These are phyloP conservation scores for Enteromius mattozi DNA, from an alignment of 2,797 vertebrate species.

Conservation along the genomic window DNA sequence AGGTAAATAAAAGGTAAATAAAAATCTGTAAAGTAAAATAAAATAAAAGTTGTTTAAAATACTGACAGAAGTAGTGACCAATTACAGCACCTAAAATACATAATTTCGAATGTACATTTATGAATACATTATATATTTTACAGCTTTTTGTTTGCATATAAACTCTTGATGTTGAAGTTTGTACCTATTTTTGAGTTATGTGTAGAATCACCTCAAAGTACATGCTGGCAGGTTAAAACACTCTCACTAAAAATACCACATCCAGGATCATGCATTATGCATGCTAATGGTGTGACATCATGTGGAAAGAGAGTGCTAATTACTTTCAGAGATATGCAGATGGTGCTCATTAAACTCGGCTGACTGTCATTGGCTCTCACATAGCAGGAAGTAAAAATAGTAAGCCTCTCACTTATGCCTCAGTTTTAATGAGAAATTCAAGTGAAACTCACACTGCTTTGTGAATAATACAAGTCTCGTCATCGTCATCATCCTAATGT, in stretches of 20 bases:
- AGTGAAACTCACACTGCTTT: neutral
- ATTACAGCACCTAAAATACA: neutral
- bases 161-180: neutral
- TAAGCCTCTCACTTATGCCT: constrained; percentile 31
- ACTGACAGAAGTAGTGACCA: neutral
- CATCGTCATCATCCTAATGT: neutral
- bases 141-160: neutral
- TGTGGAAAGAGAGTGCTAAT: constrained; percentile 68
- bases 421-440: constrained; percentile 21
- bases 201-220: constrained; percentile 27
- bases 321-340: constrained; percentile 67
- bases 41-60: neutral
- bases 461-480: constrained; percentile 5
- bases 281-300: constrained; percentile 60
- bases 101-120: neutral
- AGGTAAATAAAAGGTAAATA: neutral
- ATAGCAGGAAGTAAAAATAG: constrained; percentile 53
- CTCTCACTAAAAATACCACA: constrained; percentile 56
- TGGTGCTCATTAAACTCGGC: constrained; percentile 70
- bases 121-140: neutral
- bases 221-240: constrained; percentile 47
- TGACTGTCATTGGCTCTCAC: constrained; percentile 64
- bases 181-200: neutral
- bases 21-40: neutral
- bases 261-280: constrained; percentile 54